phyloP scores from a whole-genome alignment of 2,888 invertebrate genomes.

The Drosophila phalerata region DNA sequence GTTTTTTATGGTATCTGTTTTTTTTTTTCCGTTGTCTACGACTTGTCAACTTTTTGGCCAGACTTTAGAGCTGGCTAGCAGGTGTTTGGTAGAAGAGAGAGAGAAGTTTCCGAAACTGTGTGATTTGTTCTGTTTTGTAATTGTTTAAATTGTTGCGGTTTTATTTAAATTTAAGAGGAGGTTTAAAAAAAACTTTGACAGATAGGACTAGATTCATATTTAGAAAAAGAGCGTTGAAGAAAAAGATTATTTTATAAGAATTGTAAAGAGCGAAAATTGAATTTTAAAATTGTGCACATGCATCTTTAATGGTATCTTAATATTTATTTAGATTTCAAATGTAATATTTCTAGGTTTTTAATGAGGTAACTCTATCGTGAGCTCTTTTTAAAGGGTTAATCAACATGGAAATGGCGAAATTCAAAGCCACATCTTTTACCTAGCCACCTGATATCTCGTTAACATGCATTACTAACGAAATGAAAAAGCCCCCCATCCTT shows the following conservation, averaged over 20 bases:
- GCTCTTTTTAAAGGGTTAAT: constrained; percentile 35
- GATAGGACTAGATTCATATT: too few relatives aligned
- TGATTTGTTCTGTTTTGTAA: constrained; percentile 28
- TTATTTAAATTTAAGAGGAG: constrained; percentile 3
- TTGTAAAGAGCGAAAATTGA: neutral
- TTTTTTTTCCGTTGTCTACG: constrained; percentile 61
- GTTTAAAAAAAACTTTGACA: too few relatives aligned
- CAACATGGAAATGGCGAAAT: constrained; percentile 22
- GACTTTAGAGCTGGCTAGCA: constrained; percentile 61
- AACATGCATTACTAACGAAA: constrained; percentile 72
- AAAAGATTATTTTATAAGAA: neutral
- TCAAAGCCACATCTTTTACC: constrained; percentile 38
- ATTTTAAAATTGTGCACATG: neutral
- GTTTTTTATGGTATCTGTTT: constrained; percentile 23
- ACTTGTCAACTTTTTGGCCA: constrained; percentile 72
- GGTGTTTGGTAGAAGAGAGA: constrained; percentile 21
- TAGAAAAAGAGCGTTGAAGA: too few relatives aligned
- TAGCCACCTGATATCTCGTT: constrained; percentile 77
- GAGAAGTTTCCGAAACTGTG: constrained; percentile 36
- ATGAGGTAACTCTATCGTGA: neutral
- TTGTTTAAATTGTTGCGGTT: constrained; percentile 43
- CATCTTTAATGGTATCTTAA: neutral
- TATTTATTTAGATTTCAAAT: neutral
- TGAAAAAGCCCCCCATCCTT: constrained; percentile 17
- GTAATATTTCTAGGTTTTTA: neutral